phyloP scores from a whole-genome alignment of 2,113 vertebrate genomes.

The Anoplopoma fimbria region DNA sequence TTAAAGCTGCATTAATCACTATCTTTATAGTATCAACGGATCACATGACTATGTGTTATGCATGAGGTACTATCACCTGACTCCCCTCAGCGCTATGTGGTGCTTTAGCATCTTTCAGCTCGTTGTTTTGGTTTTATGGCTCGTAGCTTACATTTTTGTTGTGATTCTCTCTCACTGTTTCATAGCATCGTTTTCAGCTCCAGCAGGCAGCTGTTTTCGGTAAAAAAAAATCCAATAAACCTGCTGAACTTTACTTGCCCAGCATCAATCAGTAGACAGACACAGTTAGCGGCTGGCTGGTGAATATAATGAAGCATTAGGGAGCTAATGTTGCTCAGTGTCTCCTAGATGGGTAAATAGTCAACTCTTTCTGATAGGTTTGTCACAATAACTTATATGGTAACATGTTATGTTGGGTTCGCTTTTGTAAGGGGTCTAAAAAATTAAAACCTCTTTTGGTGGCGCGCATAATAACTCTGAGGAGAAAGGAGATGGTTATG shows the following conservation, averaged over 20 bases:
- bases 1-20: conserved; percentile 10
- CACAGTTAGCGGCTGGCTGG: background rate
- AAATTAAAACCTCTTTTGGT: background rate
- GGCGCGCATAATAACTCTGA: background rate
- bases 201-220: background rate
- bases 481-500: background rate
- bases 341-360: background rate
- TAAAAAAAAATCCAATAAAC: background rate
- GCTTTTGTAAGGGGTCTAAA: background rate
- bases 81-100: background rate
- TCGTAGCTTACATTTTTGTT: background rate
- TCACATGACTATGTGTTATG: background rate
- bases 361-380: background rate
- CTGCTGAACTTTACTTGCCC: background rate
- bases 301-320: background rate
- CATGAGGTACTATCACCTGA: background rate
- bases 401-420: background rate
- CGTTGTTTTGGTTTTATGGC: conserved; percentile 17
- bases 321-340: background rate
- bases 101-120: background rate
- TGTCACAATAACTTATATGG: background rate
- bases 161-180: background rate
- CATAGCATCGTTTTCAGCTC: background rate
- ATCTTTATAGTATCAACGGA: background rate
- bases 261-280: background rate